Evolutionary conservation across 2,113 vertebrate species (phyloP).

Genomic region (Corydoras maculifer): DNA sequence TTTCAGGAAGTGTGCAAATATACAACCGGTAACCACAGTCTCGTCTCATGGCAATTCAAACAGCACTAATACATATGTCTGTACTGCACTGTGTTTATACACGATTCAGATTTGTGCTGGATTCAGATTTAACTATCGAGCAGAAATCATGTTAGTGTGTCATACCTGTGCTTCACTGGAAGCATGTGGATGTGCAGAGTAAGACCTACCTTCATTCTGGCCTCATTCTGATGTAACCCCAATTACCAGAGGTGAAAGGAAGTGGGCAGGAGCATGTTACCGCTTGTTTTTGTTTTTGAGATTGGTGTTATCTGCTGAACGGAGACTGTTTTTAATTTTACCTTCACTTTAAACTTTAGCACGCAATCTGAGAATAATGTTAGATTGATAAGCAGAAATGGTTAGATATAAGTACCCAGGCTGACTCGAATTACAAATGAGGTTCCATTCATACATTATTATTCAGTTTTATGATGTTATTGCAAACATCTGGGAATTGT

Average conservation of each 20-base stretch:
- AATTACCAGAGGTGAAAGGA: slow-evolving; percentile 52
- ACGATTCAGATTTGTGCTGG: too few species aligned
- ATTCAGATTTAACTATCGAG: not conserved
- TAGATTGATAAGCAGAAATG: not conserved
- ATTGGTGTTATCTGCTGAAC: slow-evolving; percentile 38
- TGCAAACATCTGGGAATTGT: too few species aligned
- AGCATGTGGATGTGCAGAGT: slow-evolving; percentile 25
- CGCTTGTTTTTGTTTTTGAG: slow-evolving; percentile 51
- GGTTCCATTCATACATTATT: too few species aligned
- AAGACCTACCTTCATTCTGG: slow-evolving; percentile 23
- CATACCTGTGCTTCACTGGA: slow-evolving; percentile 3
- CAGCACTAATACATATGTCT: not conserved
- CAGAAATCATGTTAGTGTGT: not conserved
- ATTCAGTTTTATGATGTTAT: too few species aligned
- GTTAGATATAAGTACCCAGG: not conserved
- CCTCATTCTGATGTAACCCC: slow-evolving; percentile 52
- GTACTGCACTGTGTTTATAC: not conserved
- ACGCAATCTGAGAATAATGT: not conserved
- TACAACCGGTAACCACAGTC: slow-evolving; percentile 35
- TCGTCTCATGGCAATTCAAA: slow-evolving; percentile 4
- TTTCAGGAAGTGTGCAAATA: slow-evolving; percentile 36
- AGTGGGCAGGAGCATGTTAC: slow-evolving; percentile 57
- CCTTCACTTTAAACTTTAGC: not conserved
- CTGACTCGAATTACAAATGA: not conserved
- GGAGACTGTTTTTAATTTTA: slow-evolving; percentile 12